Evolutionary conservation across 1,140 invertebrate genomes (phyloP), one percentile per base, ranked within the genome.

Genomic region (Drosophila tristis): DNA sequence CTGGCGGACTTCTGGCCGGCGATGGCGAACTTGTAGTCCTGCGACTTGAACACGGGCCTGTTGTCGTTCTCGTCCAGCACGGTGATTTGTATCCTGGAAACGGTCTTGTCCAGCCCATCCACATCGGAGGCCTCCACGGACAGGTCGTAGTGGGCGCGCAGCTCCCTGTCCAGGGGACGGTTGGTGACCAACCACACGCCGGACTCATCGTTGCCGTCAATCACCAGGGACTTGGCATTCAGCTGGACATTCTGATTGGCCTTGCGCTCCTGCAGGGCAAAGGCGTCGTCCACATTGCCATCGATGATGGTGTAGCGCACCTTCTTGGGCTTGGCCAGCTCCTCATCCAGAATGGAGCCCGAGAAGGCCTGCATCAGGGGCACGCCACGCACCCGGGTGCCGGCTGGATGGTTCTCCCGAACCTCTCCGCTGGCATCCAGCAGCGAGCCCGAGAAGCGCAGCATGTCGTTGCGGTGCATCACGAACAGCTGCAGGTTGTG

Each of bases 21-120:
- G 11, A 97, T 94, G 48, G 95, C 94, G 80, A 98, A 98, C 49
- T 95, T 94, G 90, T 98, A 98, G 15, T 96, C 93, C 49, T 94
- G 93, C 45, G 96, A 94, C 2, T 95, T 94, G 91, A 98, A 98
- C 8, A 95, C 93, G 0, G 98, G 98, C 59, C 95, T 94, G 90
- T 99, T 98, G 92, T 99, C 98, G 91, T 99, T 99, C 76, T 96
- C 95, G 87, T 99, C 97, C 1, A 95, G 90, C 0, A 99, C 94
- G 4, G 94, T 93, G 3, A 99, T 94, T 16, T 94, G 93, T 3
- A 98, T 94, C 44, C 94, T 95, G 2, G 96, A 95, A 13, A 94
- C 93, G 0, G 96, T 95, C 66, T 94, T 96, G 86, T 96, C 96
- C 6, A 96, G 93, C 7, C 95, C 95, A 60, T 95, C 94, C 8